Conservation (phyloP, 2,888 invertebrate genomes). For the Ariolimax columbianus region DNA sequence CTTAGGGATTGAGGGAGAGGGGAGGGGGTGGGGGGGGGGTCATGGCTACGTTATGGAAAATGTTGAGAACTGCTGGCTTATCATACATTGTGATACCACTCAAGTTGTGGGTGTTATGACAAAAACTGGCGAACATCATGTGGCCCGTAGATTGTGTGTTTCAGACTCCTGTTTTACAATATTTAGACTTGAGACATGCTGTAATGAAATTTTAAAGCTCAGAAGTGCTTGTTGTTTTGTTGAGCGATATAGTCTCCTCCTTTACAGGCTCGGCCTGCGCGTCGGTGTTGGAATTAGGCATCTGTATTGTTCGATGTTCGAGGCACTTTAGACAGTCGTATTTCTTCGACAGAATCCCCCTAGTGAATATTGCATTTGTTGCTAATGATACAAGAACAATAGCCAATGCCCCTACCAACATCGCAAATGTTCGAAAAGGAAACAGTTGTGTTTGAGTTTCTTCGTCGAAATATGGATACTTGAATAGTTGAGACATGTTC, state of each 20-base stretch:
- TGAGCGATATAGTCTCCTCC: constrained; percentile 61
- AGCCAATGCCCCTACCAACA: constrained; percentile 56
- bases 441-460: constrained; percentile 57
- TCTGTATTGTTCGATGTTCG: constrained; percentile 30
- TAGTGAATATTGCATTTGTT: constrained; percentile 56
- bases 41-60: no score
- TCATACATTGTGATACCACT: no score
- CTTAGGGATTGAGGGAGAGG: no score
- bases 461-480: constrained; percentile 58
- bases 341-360: constrained; percentile 45
- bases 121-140: no score
- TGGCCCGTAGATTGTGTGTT: no score
- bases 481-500: constrained; percentile 77
- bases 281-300: constrained; percentile 55
- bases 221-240: constrained; percentile 43
- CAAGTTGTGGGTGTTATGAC: no score
- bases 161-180: no score
- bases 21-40: no score
- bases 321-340: constrained; percentile 57
- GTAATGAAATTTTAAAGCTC: no score
- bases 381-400: constrained; percentile 57
- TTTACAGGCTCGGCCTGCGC: constrained; percentile 59
- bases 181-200: no score
- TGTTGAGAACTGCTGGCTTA: no score
- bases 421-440: constrained; percentile 61